Evolutionary conservation across 2,797 vertebrate genomes (phyloP), one percentile per base, ranked within the genome.

Genomic region (Avahi laniger): DNA sequence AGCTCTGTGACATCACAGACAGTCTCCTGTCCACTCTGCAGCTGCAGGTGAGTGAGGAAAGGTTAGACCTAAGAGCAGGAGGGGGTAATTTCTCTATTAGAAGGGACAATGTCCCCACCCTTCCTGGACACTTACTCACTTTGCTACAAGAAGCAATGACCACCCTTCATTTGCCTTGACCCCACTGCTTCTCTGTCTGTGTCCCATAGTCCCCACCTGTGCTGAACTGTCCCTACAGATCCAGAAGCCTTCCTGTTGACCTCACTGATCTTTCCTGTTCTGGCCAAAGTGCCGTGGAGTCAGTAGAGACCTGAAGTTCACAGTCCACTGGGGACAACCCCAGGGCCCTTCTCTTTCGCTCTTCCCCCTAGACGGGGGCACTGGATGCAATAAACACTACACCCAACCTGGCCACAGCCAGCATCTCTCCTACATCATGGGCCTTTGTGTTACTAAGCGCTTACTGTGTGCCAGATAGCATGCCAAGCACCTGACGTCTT

Each of bases 1-100:
- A 35, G 28, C 63, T 93, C 96, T 89, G 83, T 96, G 96, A 96
- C 93, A 86, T 96, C 97, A 96, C 50, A 93, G 84, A 52, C 65
- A 70, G 59, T 63, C 24, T 59, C 84, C 54, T 67, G 75, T 59
- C 61, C 24, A 46, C 91, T 78, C 79, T 54, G 22, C 76, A 63
- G 43, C 75, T 54, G 28, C 93, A 80, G 85, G 76, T 89, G 57
- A 97, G 84, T 95, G 57, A 38, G 61, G 18, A 78, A 41, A 61
- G 65, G 9, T 35, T 52, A 59, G 24, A 63, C 9, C 46, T 87
- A n/a, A 88, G 20, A 89, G 46, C 20, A 17, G 59, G 38, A 38
- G 7, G 0, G 6, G 3, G 9, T 38, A 28, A 20, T 35, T 41
- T 78, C 81, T 91, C 46, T 59, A 20, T 41, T 26, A 73, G 26